phyloP scores from a whole-genome alignment of 2,888 invertebrate species.

The Choristoneura rosaceana region DNA sequence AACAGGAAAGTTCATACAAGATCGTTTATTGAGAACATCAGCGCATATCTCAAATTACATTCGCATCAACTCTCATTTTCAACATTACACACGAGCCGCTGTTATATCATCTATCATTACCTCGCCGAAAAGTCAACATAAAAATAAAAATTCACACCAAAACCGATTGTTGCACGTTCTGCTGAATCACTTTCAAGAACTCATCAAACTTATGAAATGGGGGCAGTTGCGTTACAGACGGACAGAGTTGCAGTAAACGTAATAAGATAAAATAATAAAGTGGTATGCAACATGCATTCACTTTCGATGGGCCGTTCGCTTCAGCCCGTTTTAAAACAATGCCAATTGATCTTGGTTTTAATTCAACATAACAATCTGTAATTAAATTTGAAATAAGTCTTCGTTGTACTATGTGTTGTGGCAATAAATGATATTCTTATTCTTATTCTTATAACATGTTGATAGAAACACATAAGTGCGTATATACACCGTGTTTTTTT shows the following conservation, averaged over 20 bases:
- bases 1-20: not conserved
- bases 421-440: too few species aligned
- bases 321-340: not conserved
- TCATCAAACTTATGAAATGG: constrained; percentile 37
- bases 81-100: constrained; percentile 6
- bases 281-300: constrained; percentile 42
- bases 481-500: too few species aligned
- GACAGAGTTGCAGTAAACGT: constrained; percentile 12
- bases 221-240: constrained; percentile 32
- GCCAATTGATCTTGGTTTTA: not conserved
- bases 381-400: too few species aligned
- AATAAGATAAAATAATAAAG: constrained; percentile 39
- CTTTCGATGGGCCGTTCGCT: constrained; percentile 24
- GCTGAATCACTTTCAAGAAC: constrained; percentile 34
- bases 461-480: too few species aligned
- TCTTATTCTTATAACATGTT: too few species aligned
- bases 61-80: constrained; percentile 26
- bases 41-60: constrained; percentile 22
- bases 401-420: too few species aligned
- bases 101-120: constrained; percentile 38
- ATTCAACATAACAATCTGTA: too few species aligned
- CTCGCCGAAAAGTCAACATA: constrained; percentile 21
- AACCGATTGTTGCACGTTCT: constrained; percentile 12
- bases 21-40: not conserved
- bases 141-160: constrained; percentile 38